Base-by-base conservation (phyloP, 2,797 vertebrate species). In the Melanotaenia nigrans region DNA sequence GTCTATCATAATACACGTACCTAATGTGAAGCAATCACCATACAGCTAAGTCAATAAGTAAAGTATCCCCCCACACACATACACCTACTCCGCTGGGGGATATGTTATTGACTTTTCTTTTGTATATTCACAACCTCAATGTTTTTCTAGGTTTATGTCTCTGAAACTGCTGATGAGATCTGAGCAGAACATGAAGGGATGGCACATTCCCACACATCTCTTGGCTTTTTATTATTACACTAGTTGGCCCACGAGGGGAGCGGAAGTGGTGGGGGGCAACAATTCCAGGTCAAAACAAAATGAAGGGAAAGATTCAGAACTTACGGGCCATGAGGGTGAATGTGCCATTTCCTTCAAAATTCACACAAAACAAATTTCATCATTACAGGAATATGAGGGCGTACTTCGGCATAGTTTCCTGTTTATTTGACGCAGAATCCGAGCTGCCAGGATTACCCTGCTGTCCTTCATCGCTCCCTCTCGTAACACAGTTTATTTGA, bases 401-500 rank as follows among this genome's bases (percentile, higher is more conserved):
- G 66, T 75, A 33, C 80, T 86, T 89, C 13, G 54, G 57, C 71
- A 53, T 47, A 14, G 78, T 75, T 86, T 89, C 81, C 77, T 81
- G 75, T 86, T 87, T 82, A 76, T 82, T 79, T 5, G 55, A 67
- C 61, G 36, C 75, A 68, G 72, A 69, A 25, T 40, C 73, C 65
- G 62, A 42, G 42, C 68, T 64, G 59, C 45, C 12, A 63, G 82
- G 79, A 82, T 87, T 79, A 83, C 77, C 77, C 76, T 66, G n/a
- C 84, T 78, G 83, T 87, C 87, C 87, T 90, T 90, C 88, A 89
- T 88, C 70, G 61, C 82, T 84, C 81, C 82, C 78, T 84, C 82
- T 75, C 65, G 73, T 70, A 79, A 79, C 71, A 82, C 81, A 70
- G 71, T 90, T 88, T 89, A 85, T 88, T 85, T 85, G 79, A 80